These are phyloP conservation scores for Hyperoplus immaculatus DNA, from an alignment of 2,797 vertebrate genomes.

Conservation along the genomic window DNA sequence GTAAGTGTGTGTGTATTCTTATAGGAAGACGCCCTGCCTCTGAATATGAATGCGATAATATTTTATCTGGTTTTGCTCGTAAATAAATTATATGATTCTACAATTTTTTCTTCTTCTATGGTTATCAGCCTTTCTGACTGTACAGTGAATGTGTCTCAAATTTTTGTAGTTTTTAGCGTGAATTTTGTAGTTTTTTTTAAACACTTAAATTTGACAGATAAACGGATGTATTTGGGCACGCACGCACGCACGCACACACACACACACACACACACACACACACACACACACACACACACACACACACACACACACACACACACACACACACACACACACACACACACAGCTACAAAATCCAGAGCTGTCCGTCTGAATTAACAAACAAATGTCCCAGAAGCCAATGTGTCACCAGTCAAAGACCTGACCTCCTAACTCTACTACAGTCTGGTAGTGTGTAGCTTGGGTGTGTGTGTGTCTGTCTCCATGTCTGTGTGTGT, in stretches of 20 bases:
- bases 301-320: too few relatives aligned
- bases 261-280: too few relatives aligned
- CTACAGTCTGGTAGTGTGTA: background rate
- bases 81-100: slow-evolving; percentile 16
- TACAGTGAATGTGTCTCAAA: background rate
- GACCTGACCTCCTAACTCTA: slow-evolving; percentile 34
- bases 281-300: too few relatives aligned
- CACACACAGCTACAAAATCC: background rate
- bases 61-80: slow-evolving; percentile 26
- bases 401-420: slow-evolving; percentile 21
- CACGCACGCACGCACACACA: too few relatives aligned
- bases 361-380: background rate
- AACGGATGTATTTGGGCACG: background rate
- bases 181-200: background rate
- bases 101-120: background rate
- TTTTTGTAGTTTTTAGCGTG: background rate
- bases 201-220: background rate
- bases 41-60: slow-evolving; percentile 43
- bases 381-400: background rate
- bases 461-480: background rate
- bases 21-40: slow-evolving; percentile 28
- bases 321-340: too few relatives aligned
- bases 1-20: slow-evolving; percentile 48
- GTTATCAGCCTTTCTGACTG: background rate
- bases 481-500: slow-evolving; percentile 66